Conservation (phyloP, 2,888 invertebrate species). For the Agonopterix subpropinquella region DNA sequence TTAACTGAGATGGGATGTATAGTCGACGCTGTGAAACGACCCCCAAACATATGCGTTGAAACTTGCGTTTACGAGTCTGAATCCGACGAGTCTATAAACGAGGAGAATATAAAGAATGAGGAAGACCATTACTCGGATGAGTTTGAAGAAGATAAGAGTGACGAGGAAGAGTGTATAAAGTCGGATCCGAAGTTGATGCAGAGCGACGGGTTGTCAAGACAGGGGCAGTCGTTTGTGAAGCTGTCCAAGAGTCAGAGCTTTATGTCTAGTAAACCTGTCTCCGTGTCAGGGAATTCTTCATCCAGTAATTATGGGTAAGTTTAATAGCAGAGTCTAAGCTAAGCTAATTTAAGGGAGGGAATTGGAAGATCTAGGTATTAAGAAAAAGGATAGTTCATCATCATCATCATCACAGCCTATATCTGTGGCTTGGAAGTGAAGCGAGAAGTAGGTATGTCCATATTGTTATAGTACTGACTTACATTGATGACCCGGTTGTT, state of each 20-base stretch:
- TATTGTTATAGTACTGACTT: too few relatives aligned
- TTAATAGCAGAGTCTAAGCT: neutral
- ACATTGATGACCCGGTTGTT: too few relatives aligned
- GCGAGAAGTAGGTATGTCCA: too few relatives aligned
- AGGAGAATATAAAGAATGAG: conserved; percentile 25
- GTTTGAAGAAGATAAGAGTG: conserved; percentile 63
- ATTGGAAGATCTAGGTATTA: too few relatives aligned
- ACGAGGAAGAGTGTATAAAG: conserved; percentile 30
- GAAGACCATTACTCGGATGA: conserved; percentile 64
- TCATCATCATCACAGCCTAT: too few relatives aligned
- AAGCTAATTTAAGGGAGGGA: too few relatives aligned
- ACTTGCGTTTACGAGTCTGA: conserved; percentile 54
- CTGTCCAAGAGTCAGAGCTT: conserved; percentile 52
- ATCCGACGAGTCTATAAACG: conserved; percentile 22
- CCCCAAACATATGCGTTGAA: conserved; percentile 61
- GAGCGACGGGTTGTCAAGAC: conserved; percentile 20
- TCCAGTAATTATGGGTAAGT: conserved; percentile 46
- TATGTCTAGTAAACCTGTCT: conserved; percentile 37
- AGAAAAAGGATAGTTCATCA: too few relatives aligned
- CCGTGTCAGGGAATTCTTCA: conserved; percentile 50
- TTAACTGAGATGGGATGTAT: conserved; percentile 67
- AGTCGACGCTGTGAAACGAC: conserved; percentile 54
- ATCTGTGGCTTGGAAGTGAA: too few relatives aligned
- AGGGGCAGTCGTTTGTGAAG: conserved; percentile 34
- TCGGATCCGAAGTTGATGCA: conserved; percentile 25